Evolutionary conservation across 2,113 vertebrate species (phyloP).

Genomic region (Balaenoptera acutorostrata): DNA sequence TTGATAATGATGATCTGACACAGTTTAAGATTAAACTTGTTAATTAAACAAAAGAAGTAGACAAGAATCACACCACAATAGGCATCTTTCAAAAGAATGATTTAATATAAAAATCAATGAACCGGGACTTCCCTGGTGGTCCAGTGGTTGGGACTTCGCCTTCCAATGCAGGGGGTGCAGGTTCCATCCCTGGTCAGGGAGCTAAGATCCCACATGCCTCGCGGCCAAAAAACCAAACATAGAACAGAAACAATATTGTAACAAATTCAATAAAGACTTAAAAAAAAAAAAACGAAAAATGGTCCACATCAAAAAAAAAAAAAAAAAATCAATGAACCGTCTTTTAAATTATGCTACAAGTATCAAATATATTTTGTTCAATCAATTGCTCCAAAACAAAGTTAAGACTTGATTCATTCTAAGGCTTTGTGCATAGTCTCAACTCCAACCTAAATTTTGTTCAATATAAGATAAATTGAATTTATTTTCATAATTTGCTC

Average conservation of each 20-base stretch:
- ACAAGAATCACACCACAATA: not conserved
- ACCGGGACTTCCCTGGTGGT: no score
- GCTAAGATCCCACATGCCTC: no score
- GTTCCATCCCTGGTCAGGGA: no score
- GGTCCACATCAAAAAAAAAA: no score
- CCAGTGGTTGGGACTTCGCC: no score
- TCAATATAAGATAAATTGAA: not conserved
- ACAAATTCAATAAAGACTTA: no score
- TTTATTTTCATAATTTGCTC: not conserved
- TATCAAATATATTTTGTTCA: not conserved
- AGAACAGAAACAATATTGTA: no score
- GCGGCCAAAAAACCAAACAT: no score
- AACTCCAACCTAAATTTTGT: not conserved
- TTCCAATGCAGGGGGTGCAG: no score
- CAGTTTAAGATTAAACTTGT: not conserved
- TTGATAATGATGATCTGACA: not conserved
- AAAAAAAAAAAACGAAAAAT: no score
- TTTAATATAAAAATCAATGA: not conserved
- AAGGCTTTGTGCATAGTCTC: not conserved
- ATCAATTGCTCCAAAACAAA: not conserved
- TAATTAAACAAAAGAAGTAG: not conserved
- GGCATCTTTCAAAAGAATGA: not conserved
- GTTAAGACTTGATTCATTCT: not conserved
- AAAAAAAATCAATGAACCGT: not conserved
- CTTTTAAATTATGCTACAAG: not conserved